Percentiles rank a stretch among this genome's conserved stretches.
These are phyloP conservation scores for Hyposoter didymator DNA, from an alignment of 2,888 invertebrate species.

Conservation along the genomic window DNA sequence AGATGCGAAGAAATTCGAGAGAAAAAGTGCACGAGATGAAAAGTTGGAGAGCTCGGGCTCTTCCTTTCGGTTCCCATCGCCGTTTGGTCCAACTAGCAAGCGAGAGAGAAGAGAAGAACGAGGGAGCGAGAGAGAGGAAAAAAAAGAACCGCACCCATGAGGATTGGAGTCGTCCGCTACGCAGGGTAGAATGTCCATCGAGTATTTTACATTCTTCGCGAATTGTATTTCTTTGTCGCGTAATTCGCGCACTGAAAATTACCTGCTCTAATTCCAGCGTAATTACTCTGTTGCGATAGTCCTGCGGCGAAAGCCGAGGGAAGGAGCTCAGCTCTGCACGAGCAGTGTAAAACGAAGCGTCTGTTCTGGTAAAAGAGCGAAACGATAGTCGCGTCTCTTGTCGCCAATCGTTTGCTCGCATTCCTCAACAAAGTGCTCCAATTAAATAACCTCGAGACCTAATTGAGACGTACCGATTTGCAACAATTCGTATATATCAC, in stretches of 20 bases:
- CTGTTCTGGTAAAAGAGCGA: conserved; percentile 9
- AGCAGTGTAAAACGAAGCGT: neutral
- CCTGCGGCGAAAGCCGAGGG: conserved; percentile 39
- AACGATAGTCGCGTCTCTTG: conserved; percentile 4
- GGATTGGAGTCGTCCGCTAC: conserved; percentile 28
- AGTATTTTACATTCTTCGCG: conserved; percentile 70
- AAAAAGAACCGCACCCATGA: conserved; percentile 44
- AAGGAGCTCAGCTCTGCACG: neutral
- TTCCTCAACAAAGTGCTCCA: conserved; percentile 77
- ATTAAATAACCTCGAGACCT: conserved; percentile 77
- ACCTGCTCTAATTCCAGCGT: conserved; percentile 80
- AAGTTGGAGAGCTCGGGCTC: neutral
- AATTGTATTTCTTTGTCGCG: conserved; percentile 68
- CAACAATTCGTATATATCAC: conserved; percentile 71
- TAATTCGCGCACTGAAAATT: conserved; percentile 78
- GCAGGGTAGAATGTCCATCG: conserved; percentile 63
- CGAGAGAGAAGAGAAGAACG: neutral
- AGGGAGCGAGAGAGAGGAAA: conserved; percentile 5
- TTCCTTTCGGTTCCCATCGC: neutral
- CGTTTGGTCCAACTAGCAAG: neutral
- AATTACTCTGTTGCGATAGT: conserved; percentile 79
- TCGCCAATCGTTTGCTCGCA: conserved; percentile 67
- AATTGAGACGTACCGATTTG: conserved; percentile 83
- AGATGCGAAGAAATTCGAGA: neutral
- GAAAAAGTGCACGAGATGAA: neutral